Conservation (phyloP, 2,888 invertebrate genomes). For the Litoditis marina region DNA sequence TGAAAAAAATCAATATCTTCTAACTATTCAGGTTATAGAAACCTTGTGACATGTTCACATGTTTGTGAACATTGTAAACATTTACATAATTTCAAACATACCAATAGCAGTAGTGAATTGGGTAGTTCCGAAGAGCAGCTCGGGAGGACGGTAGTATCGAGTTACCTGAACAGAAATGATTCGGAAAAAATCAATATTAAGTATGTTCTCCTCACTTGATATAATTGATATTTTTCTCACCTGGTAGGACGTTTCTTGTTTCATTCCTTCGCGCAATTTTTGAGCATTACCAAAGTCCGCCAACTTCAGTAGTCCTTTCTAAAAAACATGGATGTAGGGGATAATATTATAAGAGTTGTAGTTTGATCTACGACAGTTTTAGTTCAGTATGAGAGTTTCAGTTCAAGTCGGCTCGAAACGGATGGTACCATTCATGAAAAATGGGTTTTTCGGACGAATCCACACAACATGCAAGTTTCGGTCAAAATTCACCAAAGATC, state of each 20-base stretch:
- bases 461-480: too few relatives aligned
- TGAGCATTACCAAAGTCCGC: constrained; percentile 54
- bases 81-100: constrained; percentile 1
- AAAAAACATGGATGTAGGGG: too few relatives aligned
- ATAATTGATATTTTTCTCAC: constrained; percentile 1
- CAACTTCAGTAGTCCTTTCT: constrained; percentile 35
- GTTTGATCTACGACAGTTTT: too few relatives aligned
- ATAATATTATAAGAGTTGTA: too few relatives aligned
- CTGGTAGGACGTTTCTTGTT: constrained; percentile 36
- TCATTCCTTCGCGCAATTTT: constrained; percentile 22
- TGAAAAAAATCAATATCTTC: constrained; percentile 11
- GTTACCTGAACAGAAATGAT: constrained; percentile 32
- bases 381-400: too few relatives aligned
- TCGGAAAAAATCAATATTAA: background rate
- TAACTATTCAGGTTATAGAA: background rate
- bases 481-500: too few relatives aligned
- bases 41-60: background rate
- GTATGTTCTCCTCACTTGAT: too few relatives aligned
- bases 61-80: background rate
- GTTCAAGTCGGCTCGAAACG: too few relatives aligned
- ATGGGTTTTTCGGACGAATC: too few relatives aligned
- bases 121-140: constrained; percentile 48
- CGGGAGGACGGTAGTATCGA: constrained; percentile 54
- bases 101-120: constrained; percentile 43
- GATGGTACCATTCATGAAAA: too few relatives aligned